Conservation (phyloP, 1,140 invertebrate species). For the Hypothenemus hampei region DNA sequence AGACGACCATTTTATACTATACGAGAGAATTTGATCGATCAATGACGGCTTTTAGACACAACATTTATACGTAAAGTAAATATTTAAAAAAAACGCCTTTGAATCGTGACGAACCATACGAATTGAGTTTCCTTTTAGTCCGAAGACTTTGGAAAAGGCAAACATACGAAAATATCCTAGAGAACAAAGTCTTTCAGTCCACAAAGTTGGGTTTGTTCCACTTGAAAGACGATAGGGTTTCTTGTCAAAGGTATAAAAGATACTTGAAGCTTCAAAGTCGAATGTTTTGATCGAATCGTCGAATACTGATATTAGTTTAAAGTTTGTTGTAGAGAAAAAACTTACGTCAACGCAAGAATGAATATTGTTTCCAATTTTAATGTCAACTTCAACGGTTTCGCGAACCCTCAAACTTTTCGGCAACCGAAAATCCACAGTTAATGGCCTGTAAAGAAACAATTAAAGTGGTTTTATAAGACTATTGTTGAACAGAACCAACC, state of each 20-base stretch:
- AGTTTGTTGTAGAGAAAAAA: constrained; percentile 19
- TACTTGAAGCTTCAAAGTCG: not conserved
- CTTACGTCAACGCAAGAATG: constrained; percentile 64
- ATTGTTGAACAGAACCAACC: constrained; percentile 5
- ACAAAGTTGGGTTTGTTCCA: not conserved
- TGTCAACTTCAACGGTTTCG: constrained; percentile 58
- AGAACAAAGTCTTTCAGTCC: not conserved
- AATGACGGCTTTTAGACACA: not conserved
- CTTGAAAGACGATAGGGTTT: constrained; percentile 1
- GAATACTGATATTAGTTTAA: not conserved
- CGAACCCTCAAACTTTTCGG: constrained; percentile 54
- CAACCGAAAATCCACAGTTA: constrained; percentile 54
- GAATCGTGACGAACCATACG: constrained; percentile 1
- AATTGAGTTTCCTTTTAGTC: not conserved
- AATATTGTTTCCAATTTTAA: constrained; percentile 60
- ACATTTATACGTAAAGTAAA: too few relatives aligned
- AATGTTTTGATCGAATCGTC: too few relatives aligned
- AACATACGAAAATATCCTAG: not conserved
- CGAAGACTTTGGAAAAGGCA: not conserved
- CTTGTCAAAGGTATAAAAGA: not conserved
- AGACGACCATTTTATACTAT: not conserved
- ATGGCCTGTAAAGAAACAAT: constrained; percentile 41
- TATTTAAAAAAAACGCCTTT: too few relatives aligned
- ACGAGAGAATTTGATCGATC: not conserved
- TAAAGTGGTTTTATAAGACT: not conserved